These are phyloP conservation scores for Napeogenes inachia DNA, from an alignment of 2,888 invertebrate genomes.

Conservation along the genomic window DNA sequence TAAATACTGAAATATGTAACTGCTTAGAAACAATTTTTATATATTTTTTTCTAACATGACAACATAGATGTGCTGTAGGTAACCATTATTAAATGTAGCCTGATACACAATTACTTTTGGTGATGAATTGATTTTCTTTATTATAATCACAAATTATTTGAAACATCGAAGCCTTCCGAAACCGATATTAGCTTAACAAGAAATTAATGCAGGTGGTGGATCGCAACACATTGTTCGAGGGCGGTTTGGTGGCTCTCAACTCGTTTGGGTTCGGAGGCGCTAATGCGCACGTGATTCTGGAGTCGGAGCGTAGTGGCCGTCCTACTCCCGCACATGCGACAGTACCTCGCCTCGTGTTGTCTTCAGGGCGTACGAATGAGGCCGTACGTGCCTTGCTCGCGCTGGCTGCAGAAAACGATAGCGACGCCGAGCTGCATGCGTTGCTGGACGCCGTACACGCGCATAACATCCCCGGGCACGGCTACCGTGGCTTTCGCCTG, in stretches of 20 bases:
- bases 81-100: too few relatives aligned
- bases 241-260: conserved; percentile 95
- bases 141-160: too few relatives aligned
- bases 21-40: too few relatives aligned
- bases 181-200: too few relatives aligned
- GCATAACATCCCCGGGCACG: conserved; percentile 84
- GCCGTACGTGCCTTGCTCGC: conserved; percentile 83
- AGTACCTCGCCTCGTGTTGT: conserved; percentile 83
- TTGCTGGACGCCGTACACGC: conserved; percentile 86
- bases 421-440: conserved; percentile 85
- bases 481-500: conserved; percentile 87
- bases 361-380: conserved; percentile 91
- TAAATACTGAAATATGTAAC: too few relatives aligned
- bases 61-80: too few relatives aligned
- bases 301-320: conserved; percentile 83
- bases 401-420: conserved; percentile 76
- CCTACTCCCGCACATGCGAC: conserved; percentile 31
- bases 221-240: conserved; percentile 88
- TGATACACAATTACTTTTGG: too few relatives aligned
- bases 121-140: too few relatives aligned
- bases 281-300: conserved; percentile 93
- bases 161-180: too few relatives aligned
- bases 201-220: conserved; percentile 82
- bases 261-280: conserved; percentile 99
- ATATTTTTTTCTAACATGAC: too few relatives aligned